Evolutionary conservation across 2,888 invertebrate species (phyloP).

Genomic region (Neria commutata): DNA sequence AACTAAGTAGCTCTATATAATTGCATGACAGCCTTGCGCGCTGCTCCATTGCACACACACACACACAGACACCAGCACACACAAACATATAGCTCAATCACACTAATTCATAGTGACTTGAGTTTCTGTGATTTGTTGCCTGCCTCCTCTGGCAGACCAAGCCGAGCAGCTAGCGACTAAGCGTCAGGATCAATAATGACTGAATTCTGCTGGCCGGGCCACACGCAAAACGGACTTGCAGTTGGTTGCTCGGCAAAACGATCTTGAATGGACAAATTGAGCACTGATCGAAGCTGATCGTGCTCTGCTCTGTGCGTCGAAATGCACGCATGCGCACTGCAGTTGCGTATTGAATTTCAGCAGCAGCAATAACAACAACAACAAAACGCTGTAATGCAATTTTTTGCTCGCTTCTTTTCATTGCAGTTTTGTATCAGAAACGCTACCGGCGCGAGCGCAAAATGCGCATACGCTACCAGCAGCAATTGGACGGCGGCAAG

Average conservation of each 20-base stretch:
- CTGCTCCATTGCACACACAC: conserved; percentile 9
- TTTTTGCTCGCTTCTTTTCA: not conserved
- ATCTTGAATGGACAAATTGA: not conserved
- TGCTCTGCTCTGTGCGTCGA: not conserved
- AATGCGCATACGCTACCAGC: conserved; percentile 81
- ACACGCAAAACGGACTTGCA: conserved; percentile 58
- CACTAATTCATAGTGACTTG: conserved; percentile 19
- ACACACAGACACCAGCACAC: not conserved
- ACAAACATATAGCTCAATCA: conserved; percentile 2
- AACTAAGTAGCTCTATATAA: no score
- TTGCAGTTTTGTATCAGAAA: conserved; percentile 85
- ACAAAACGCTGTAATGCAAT: conserved; percentile 11
- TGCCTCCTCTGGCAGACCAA: not conserved
- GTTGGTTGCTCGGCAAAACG: conserved; percentile 44
- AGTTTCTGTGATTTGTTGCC: conserved; percentile 35
- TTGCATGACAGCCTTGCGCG: no score
- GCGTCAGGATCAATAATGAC: conserved; percentile 50
- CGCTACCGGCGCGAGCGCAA: conserved; percentile 87
- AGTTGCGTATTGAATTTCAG: conserved; percentile 36
- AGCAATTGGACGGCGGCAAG: conserved; percentile 82
- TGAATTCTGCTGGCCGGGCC: conserved; percentile 53
- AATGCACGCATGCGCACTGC: conserved; percentile 8
- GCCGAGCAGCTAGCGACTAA: conserved; percentile 18
- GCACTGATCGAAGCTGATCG: conserved; percentile 27
- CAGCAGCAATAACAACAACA: conserved; percentile 13